Percentiles rank a stretch among this genome's conserved stretches.
phyloP scores from a whole-genome alignment of 2,113 vertebrate species.

The Fregetta grallaria region DNA sequence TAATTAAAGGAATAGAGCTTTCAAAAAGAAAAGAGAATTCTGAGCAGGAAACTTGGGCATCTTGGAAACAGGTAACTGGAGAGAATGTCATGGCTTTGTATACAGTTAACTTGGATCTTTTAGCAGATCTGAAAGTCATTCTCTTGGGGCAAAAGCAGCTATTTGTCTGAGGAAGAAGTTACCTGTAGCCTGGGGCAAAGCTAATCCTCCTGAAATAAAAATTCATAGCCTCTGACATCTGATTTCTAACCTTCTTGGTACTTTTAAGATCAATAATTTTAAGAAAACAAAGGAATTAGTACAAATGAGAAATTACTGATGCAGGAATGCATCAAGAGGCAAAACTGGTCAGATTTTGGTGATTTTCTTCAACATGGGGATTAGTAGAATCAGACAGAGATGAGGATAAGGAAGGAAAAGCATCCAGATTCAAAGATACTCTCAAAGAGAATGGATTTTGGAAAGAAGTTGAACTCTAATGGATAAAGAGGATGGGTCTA shows the following conservation, averaged over 20 bases:
- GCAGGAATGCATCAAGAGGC: background rate
- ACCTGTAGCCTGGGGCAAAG: background rate
- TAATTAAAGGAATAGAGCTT: background rate
- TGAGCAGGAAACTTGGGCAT: background rate
- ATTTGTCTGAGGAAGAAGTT: background rate
- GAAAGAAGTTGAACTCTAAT: background rate
- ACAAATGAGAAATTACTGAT: background rate
- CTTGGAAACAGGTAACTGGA: background rate
- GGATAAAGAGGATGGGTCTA: background rate
- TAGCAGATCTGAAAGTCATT: background rate
- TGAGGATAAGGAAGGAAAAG: background rate
- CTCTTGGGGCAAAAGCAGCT: background rate
- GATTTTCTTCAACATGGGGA: background rate
- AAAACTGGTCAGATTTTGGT: background rate
- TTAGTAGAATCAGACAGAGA: background rate
- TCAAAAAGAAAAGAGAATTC: background rate
- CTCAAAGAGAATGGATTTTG: background rate
- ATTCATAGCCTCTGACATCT: background rate
- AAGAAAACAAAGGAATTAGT: background rate
- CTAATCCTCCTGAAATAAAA: background rate
- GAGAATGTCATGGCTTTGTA: background rate
- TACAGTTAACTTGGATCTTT: background rate
- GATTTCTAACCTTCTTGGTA: background rate
- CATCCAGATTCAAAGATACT: background rate
- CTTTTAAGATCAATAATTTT: background rate